Evolutionary conservation across 2,113 vertebrate species (phyloP).

Genomic region (Tonatia bakeri): DNA sequence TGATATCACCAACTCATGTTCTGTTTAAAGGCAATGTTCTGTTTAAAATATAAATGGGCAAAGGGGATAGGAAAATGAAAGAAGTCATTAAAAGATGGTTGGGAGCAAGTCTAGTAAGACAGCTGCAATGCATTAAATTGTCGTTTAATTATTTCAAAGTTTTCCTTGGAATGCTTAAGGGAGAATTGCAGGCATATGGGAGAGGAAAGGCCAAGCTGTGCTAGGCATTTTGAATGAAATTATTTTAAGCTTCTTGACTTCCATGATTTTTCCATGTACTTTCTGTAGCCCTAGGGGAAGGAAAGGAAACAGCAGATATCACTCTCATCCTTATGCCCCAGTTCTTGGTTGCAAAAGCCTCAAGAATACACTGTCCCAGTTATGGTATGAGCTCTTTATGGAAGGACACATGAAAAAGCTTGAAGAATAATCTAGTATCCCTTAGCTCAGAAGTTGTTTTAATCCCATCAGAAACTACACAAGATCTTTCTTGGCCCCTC

Average conservation of each 20-base stretch:
- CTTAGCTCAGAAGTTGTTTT: neutral
- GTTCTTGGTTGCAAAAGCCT: neutral
- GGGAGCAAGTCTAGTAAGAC: neutral
- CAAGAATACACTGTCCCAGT: neutral
- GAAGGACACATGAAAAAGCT: neutral
- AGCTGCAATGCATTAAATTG: slow-evolving; percentile 36
- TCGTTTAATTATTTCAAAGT: slow-evolving; percentile 38
- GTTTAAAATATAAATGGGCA: slow-evolving; percentile 31
- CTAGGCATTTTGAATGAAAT: neutral
- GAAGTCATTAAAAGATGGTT: neutral
- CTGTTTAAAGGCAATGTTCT: slow-evolving; percentile 20
- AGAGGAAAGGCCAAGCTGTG: slow-evolving; percentile 20
- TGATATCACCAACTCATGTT: neutral
- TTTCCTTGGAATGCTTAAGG: neutral
- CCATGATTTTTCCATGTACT: neutral
- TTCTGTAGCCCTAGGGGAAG: neutral
- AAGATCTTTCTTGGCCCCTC: neutral
- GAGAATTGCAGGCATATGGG: neutral
- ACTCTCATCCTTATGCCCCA: too few species aligned
- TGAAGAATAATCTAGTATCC: neutral
- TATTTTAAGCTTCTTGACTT: neutral
- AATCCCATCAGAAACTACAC: neutral
- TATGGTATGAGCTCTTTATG: neutral
- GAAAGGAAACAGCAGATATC: neutral
- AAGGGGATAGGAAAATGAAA: slow-evolving; percentile 36